These are phyloP conservation scores for Darevskia nairensis DNA, from an alignment of 2,797 vertebrate species.

Conservation along the genomic window DNA sequence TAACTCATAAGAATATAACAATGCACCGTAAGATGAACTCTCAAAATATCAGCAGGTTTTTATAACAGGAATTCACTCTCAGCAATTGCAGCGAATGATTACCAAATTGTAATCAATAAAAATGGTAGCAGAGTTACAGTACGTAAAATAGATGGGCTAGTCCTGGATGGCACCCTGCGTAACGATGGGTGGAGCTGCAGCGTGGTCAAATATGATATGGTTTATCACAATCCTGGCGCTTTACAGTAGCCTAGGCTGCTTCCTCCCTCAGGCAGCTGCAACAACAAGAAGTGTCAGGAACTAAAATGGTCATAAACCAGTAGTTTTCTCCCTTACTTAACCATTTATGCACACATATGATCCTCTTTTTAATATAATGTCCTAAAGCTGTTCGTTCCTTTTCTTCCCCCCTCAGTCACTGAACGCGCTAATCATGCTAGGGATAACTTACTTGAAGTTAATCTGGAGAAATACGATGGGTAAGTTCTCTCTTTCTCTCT, in stretches of 20 bases:
- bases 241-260: background rate
- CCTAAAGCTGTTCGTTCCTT: fast-evolving
- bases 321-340: background rate
- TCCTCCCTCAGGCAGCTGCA: background rate
- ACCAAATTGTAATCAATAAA: no score
- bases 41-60: no score
- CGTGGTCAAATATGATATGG: background rate
- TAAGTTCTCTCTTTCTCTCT: conserved; percentile 77
- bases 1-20: no score
- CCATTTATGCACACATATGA: background rate
- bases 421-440: conserved; percentile 92
- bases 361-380: background rate
- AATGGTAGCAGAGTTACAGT: no score
- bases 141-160: no score
- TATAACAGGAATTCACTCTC: no score
- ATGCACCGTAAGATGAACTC: no score
- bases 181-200: background rate
- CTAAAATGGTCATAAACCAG: background rate
- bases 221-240: background rate
- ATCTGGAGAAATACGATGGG: conserved; percentile 91
- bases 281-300: background rate
- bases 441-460: conserved; percentile 88
- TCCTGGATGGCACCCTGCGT: no score
- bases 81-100: no score
- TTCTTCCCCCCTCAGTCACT: conserved; percentile 83